These are phyloP conservation scores for Odontamblyopus rebecca DNA, from an alignment of 2,797 vertebrate genomes.

Conservation along the genomic window DNA sequence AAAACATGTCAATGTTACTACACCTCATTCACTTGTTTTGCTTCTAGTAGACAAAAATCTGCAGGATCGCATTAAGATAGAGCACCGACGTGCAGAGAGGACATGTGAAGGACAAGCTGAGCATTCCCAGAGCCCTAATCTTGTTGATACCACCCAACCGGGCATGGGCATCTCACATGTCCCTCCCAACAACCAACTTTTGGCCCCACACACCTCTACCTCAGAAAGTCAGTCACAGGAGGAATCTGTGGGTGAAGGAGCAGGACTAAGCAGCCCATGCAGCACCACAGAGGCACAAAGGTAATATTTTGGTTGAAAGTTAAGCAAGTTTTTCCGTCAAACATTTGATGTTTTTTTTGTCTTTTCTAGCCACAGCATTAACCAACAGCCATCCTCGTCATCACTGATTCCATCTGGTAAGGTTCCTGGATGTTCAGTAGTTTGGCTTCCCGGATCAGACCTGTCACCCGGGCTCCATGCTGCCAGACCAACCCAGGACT, in stretches of 20 bases:
- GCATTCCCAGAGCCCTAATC: constrained; percentile 70
- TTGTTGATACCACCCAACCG: constrained; percentile 91
- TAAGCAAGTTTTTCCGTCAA: no score
- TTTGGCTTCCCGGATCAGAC: constrained; percentile 43
- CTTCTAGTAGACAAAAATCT: constrained; percentile 38
- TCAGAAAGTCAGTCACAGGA: constrained; percentile 34
- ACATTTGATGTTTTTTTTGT: constrained; percentile 1
- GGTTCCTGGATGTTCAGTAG: constrained; percentile 33
- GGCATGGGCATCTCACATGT: constrained; percentile 79
- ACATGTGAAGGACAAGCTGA: constrained; percentile 51
- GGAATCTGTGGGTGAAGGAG: constrained; percentile 36
- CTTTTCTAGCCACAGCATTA: constrained; percentile 42
- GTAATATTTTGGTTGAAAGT: constrained; percentile 26
- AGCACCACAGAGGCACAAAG: constrained; percentile 85
- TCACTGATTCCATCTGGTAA: constrained; percentile 58
- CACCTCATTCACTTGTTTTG: constrained; percentile 34
- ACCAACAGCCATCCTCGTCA: constrained; percentile 68
- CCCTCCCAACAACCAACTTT: constrained; percentile 42
- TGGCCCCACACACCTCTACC: constrained; percentile 22
- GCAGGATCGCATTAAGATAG: constrained; percentile 54
- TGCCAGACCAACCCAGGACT: constrained; percentile 11
- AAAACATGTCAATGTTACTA: constrained; percentile 35
- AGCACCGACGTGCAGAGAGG: constrained; percentile 57
- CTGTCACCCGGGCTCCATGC: constrained; percentile 33
- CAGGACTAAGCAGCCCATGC: constrained; percentile 73